A percentile compares a stretch with the other conserved stretches of the same genome.
Conservation (phyloP, 2,888 invertebrate genomes). For the Lithosia quadra region DNA sequence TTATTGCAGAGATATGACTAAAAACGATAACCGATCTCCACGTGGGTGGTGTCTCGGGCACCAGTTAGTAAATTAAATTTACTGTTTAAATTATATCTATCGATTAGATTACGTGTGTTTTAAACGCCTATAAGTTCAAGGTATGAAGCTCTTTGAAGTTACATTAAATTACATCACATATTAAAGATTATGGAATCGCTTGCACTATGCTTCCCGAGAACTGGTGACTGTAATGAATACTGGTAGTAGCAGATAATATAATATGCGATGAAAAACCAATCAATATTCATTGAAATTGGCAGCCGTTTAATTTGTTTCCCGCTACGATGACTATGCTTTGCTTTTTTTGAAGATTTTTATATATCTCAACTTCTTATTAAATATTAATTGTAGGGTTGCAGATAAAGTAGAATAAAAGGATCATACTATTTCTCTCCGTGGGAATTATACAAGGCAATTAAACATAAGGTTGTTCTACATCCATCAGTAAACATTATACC, state of each 20-base stretch:
- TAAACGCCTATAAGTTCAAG: background rate
- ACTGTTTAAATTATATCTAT: background rate
- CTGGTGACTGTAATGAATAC: background rate
- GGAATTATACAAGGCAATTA: background rate
- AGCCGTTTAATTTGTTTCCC: conserved; percentile 29
- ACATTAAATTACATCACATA: background rate
- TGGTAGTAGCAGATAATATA: conserved; percentile 3
- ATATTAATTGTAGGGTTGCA: background rate
- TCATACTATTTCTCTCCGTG: background rate
- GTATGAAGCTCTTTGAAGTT: background rate
- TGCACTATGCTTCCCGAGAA: background rate
- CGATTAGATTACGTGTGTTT: background rate
- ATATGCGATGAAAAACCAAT: conserved; percentile 21
- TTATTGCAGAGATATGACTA: too few species aligned
- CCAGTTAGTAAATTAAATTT: too few species aligned
- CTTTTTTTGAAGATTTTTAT: background rate
- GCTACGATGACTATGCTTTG: conserved; percentile 12
- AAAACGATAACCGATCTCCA: too few species aligned
- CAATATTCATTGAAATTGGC: conserved; percentile 35
- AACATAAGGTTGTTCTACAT: background rate
- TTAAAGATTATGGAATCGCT: background rate
- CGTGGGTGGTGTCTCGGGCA: too few species aligned
- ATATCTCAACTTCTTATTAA: background rate
- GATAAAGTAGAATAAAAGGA: background rate
- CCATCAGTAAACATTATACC: background rate